These are phyloP conservation scores for Agonopterix arenella DNA, from an alignment of 2,888 invertebrate genomes.

Conservation along the genomic window DNA sequence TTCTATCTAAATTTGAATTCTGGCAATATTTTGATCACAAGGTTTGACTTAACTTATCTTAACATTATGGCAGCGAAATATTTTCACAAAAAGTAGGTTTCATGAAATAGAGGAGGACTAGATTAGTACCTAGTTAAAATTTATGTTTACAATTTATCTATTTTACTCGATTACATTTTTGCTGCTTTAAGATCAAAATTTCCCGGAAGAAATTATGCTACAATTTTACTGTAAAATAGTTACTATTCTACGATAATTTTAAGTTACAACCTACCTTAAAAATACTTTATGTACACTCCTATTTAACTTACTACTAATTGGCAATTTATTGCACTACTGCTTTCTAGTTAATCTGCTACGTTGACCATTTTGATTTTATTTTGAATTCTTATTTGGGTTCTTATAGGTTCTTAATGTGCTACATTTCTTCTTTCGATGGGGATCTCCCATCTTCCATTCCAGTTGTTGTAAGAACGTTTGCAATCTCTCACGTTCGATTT, in stretches of 20 bases:
- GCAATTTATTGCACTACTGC: constrained; percentile 16
- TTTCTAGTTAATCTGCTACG: background rate
- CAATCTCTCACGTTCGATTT: constrained; percentile 79
- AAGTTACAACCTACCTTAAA: background rate
- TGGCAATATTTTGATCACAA: constrained; percentile 65
- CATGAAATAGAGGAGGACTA: constrained; percentile 5
- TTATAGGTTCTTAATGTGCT: constrained; percentile 23
- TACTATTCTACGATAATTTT: too few species aligned
- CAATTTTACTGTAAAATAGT: too few species aligned
- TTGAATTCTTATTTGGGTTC: background rate
- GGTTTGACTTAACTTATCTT: constrained; percentile 22
- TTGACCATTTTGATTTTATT: background rate
- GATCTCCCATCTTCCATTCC: constrained; percentile 73
- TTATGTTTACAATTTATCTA: background rate
- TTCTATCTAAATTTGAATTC: constrained; percentile 2
- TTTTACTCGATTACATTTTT: background rate
- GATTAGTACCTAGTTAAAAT: background rate
- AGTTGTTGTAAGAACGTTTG: constrained; percentile 42
- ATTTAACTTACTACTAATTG: background rate
- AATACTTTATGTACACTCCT: background rate
- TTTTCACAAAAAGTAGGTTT: constrained; percentile 3
- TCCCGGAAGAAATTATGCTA: background rate
- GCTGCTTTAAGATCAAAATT: background rate
- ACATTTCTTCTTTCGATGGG: constrained; percentile 74
- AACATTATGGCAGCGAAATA: constrained; percentile 51